Conservation (phyloP, 2,797 vertebrate species). For the Percopsis omiscomaycus region DNA sequence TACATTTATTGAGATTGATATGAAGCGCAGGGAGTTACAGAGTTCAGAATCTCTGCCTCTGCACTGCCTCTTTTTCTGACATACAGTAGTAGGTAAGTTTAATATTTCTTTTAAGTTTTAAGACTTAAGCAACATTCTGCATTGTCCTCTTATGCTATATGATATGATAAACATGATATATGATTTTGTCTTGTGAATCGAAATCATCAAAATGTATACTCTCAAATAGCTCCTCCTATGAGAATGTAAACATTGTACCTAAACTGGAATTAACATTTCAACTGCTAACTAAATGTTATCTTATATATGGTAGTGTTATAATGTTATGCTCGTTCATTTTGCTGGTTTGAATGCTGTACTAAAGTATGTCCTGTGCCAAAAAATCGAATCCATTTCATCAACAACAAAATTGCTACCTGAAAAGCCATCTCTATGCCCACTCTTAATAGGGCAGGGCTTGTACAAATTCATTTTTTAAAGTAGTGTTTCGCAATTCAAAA, state of each 20-base stretch:
- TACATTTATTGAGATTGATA: not conserved
- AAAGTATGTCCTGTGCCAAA: no score
- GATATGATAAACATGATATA: not conserved
- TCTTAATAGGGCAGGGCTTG: no score
- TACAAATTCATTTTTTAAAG: no score
- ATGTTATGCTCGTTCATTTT: no score
- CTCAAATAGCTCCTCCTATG: conserved; percentile 40
- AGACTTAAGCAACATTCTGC: conserved; percentile 2
- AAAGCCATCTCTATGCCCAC: no score
- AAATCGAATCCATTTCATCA: no score
- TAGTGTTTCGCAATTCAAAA: no score
- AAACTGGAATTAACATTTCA: conserved; percentile 36
- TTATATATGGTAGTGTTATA: conserved; percentile 9
- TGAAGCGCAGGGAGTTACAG: conserved; percentile 10
- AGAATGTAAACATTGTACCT: conserved; percentile 63
- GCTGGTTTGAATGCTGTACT: no score
- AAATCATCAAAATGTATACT: conserved; percentile 4
- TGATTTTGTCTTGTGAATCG: conserved; percentile 7
- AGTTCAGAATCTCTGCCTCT: conserved; percentile 6
- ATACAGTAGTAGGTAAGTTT: conserved; percentile 14
- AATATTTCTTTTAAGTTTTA: not conserved
- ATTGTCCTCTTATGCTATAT: conserved; percentile 3
- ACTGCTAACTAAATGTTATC: conserved; percentile 56
- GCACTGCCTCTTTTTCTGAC: not conserved
- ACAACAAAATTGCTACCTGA: no score